Evolutionary conservation across 1,140 invertebrate genomes (phyloP), one percentile per base, ranked within the genome.

Genomic region (Bombus waltoni): DNA sequence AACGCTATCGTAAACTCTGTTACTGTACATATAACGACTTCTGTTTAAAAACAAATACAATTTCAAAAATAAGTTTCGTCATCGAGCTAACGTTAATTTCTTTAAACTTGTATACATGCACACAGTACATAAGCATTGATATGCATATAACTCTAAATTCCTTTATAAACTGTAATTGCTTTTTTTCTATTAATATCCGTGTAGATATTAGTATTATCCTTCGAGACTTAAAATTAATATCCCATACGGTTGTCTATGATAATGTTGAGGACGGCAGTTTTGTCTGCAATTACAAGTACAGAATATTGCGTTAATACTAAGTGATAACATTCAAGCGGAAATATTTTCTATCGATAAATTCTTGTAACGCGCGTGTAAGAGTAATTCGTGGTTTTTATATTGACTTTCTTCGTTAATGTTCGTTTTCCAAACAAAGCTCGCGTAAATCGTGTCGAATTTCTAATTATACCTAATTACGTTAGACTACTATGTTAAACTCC

Each of bases 171-270:
- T 86, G 68, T 79, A 80, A 79, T 81, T 89, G 79, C 71, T 83
- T 59, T 91, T 83, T 87, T 70, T 65, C 15, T 62, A 10, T 62
- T 18, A 74, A 74, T 59, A 59, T 79, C 75, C 66, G 32, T 71
- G 32, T 71, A 18, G 38, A 70, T 59, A 70, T 68, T 53, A 47
- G 35, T 85, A 79, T 87, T 85, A 79, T 87, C 40, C 81, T 79
- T 88, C 87, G 44, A 86, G 22, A 62, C 57, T 83, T 80, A 74
- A 89, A 75, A 90, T 91, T 92, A 93, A 92, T 93, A 94, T 92
- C 85, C 91, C 91, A 93, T 93, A 93, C 88, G 93, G 91, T 93
- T 93, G 92, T 93, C 92, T 92, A 94, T 91, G 91, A 94, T 91
- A 92, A 93, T 93, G 91, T 92, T 91, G 91, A 94, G 91, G 91